Evolutionary conservation across 2,113 vertebrate species (phyloP).

Genomic region (Cephalopterus ornatus): DNA sequence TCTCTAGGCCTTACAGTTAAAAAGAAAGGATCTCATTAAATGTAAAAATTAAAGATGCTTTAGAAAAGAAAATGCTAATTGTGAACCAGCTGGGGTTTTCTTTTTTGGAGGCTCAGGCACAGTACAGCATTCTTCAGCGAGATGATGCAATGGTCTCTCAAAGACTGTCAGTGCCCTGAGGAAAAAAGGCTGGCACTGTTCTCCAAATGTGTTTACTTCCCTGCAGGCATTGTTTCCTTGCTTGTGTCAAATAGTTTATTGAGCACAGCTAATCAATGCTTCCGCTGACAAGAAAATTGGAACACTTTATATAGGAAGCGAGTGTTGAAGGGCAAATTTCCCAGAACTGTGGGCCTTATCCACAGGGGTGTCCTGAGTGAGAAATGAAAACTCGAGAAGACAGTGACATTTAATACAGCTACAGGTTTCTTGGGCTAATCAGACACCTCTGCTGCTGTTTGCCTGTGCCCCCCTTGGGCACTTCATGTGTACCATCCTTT

Average conservation of each 20-base stretch:
- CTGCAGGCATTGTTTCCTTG: conserved; percentile 50
- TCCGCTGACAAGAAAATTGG: conserved; percentile 51
- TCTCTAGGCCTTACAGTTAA: neutral
- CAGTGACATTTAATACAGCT: neutral
- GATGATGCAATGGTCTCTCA: conserved; percentile 53
- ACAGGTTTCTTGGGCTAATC: neutral
- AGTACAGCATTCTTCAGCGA: conserved; percentile 32
- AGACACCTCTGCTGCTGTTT: neutral
- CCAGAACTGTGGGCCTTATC: neutral
- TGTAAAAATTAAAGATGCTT: conserved; percentile 10
- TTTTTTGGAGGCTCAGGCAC: conserved; percentile 7
- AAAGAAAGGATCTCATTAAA: conserved; percentile 20
- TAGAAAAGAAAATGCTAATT: conserved; percentile 29
- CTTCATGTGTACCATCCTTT: neutral
- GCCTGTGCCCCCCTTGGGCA: neutral
- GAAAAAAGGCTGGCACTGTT: conserved; percentile 61
- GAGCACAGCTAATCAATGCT: conserved; percentile 65
- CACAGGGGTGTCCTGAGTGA: neutral
- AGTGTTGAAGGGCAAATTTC: conserved; percentile 39
- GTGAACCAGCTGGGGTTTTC: conserved; percentile 26
- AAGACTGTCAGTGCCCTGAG: conserved; percentile 28
- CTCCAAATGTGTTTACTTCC: conserved; percentile 59
- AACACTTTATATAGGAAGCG: conserved; percentile 46
- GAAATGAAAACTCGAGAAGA: neutral
- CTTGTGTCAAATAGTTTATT: conserved; percentile 67